Conservation (phyloP, 2,888 invertebrate species). For the Drosophila putrida region DNA sequence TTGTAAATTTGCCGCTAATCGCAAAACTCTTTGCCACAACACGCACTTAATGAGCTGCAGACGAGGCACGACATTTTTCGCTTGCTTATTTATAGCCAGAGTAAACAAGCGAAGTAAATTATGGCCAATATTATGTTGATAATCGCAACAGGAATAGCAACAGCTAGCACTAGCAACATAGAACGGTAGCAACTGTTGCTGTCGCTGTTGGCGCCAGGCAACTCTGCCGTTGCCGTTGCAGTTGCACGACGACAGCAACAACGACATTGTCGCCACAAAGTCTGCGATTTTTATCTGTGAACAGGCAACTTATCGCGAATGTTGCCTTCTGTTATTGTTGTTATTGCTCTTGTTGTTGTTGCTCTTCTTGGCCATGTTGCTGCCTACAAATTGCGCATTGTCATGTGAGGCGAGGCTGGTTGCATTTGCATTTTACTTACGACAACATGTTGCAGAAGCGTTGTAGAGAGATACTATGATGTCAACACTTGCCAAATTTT, state of each 20-base stretch:
- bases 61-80: conserved; percentile 46
- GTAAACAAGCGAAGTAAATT: conserved; percentile 47
- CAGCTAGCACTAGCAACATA: conserved; percentile 8
- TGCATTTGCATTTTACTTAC: conserved; percentile 37
- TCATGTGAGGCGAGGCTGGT: conserved; percentile 41
- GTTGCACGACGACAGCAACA: conserved; percentile 42
- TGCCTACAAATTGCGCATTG: conserved; percentile 61
- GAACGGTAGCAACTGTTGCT: conserved; percentile 51
- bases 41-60: conserved; percentile 67
- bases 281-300: conserved; percentile 83
- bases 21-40: conserved; percentile 26
- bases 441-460: conserved; percentile 16
- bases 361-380: conserved; percentile 28
- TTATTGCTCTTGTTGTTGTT: conserved; percentile 24
- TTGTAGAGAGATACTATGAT: not conserved
- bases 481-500: conserved; percentile 1
- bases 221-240: conserved; percentile 42
- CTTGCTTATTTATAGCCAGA: conserved; percentile 47
- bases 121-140: conserved; percentile 61
- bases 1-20: conserved; percentile 27
- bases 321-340: conserved; percentile 9
- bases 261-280: conserved; percentile 71
- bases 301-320: conserved; percentile 52
- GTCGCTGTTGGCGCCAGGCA: conserved; percentile 46
- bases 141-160: conserved; percentile 45